Percentiles rank a stretch among this genome's conserved stretches.
Evolutionary conservation across 2,888 invertebrate genomes (phyloP).

Genomic region (Eupithecia centaureata): DNA sequence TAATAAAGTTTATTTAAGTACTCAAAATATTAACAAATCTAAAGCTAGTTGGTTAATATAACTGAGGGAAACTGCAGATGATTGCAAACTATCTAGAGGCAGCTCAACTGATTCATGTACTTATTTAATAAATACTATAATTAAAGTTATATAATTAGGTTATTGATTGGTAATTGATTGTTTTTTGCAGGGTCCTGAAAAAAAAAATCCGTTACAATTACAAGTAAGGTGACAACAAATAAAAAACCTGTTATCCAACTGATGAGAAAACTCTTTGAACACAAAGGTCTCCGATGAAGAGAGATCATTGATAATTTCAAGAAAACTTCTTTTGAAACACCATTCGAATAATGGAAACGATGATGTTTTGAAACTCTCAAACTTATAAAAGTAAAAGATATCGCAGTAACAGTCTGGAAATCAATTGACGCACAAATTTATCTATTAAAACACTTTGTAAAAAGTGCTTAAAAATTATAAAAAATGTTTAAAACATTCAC

Average conservation of each 20-base stretch:
- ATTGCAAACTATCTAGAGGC: no score
- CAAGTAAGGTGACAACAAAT: not conserved
- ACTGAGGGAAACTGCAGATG: no score
- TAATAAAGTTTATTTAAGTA: no score
- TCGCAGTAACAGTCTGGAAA: not conserved
- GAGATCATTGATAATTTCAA: not conserved
- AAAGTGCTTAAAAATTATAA: not conserved
- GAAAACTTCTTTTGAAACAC: not conserved
- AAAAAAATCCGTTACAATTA: not conserved
- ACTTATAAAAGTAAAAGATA: not conserved
- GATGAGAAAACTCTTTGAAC: not conserved
- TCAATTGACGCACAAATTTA: not conserved
- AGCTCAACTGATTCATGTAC: no score
- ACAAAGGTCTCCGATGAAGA: not conserved
- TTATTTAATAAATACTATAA: no score
- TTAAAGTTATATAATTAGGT: no score
- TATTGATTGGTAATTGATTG: no score
- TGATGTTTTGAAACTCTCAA: not conserved
- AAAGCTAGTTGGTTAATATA: no score
- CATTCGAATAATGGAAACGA: not conserved
- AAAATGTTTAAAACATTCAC: not conserved
- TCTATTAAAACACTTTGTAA: not conserved
- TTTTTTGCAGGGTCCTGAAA: not conserved
- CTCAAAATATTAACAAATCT: no score
- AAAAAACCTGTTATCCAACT: not conserved